Evolutionary conservation across 2,797 vertebrate genomes (phyloP).

Genomic region (Naso thynnoides): DNA sequence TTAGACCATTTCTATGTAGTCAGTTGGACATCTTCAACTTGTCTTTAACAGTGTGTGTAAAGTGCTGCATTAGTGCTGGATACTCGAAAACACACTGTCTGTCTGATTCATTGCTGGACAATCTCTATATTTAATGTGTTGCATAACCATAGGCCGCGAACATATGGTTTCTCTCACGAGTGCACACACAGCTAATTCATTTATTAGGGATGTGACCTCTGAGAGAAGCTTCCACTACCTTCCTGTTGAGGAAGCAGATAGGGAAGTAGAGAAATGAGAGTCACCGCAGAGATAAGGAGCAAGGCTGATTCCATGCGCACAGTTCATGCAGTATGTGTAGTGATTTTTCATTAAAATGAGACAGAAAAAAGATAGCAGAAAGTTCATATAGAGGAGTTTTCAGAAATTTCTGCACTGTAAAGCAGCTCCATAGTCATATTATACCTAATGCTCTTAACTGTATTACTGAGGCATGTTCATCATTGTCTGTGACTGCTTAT

Average conservation of each 20-base stretch:
- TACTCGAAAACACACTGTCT: conserved; percentile 10
- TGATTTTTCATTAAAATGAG: conserved; percentile 25
- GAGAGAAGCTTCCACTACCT: conserved; percentile 47
- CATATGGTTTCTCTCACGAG: conserved; percentile 30
- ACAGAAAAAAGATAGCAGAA: not conserved
- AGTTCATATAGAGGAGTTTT: not conserved
- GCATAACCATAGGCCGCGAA: conserved; percentile 27
- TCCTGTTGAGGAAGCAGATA: conserved; percentile 79
- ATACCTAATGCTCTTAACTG: too few relatives aligned
- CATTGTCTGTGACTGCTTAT: too few relatives aligned
- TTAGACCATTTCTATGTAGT: not conserved
- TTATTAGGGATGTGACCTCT: conserved; percentile 65
- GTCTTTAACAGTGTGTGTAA: not conserved
- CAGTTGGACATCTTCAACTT: not conserved
- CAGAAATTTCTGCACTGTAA: not conserved
- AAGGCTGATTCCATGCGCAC: conserved; percentile 8
- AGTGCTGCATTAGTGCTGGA: not conserved
- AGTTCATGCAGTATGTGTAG: not conserved
- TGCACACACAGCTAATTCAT: conserved; percentile 56
- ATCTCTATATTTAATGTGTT: conserved; percentile 20
- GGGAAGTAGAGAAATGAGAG: conserved; percentile 61
- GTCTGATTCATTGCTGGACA: conserved; percentile 26
- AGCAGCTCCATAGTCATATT: not conserved
- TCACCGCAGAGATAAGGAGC: conserved; percentile 63
- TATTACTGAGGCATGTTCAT: too few relatives aligned